Percentiles rank a stretch among this genome's conserved stretches.
phyloP scores from a whole-genome alignment of 1,140 invertebrate genomes.

The Triops cancriformis region DNA sequence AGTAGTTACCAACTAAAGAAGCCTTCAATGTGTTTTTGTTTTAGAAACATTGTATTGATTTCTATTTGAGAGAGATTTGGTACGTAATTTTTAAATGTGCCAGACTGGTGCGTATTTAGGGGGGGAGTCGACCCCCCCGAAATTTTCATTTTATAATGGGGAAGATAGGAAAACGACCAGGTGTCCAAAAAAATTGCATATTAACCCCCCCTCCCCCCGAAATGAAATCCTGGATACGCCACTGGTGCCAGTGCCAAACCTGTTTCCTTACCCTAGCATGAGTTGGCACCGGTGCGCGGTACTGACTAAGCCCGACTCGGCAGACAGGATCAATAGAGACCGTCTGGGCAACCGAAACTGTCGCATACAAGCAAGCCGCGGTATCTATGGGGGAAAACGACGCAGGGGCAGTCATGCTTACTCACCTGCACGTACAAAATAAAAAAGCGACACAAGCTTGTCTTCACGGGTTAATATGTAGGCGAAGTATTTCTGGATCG shows the following conservation, averaged over 20 bases:
- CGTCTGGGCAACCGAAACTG: constrained; percentile 10
- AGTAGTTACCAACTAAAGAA: no score
- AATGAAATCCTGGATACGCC: no score
- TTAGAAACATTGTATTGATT: background rate
- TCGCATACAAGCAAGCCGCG: constrained; percentile 4
- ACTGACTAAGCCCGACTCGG: background rate
- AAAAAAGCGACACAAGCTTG: background rate
- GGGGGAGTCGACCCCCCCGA: no score
- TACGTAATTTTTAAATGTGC: background rate
- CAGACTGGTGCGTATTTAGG: no score
- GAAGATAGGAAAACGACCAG: no score
- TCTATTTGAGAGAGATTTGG: background rate
- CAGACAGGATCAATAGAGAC: constrained; percentile 9
- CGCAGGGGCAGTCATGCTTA: background rate
- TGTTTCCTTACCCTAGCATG: background rate
- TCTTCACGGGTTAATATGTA: background rate
- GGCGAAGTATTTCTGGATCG: background rate
- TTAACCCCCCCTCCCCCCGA: no score
- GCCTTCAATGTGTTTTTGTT: no score
- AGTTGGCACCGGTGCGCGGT: constrained; percentile 2
- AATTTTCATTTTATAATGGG: no score
- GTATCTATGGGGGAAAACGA: background rate
- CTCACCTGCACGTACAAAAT: background rate
- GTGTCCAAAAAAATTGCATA: no score
- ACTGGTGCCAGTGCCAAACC: background rate